Base-by-base conservation (phyloP, 2,888 invertebrate species). In the Petrolisthes manimaculis region DNA sequence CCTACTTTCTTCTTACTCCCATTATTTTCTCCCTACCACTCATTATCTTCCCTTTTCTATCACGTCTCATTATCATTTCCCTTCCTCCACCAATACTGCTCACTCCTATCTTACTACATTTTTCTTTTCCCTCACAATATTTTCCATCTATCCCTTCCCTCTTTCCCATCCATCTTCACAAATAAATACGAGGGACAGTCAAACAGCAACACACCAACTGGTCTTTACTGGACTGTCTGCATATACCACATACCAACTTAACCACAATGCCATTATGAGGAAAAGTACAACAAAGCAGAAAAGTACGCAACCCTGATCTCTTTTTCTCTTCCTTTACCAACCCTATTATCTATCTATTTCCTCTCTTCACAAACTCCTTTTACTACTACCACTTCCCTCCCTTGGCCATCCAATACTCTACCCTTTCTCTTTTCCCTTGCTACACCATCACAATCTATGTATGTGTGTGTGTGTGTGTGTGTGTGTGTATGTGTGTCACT, bases 131-230 rank as follows among this genome's bases (percentile, higher is more conserved):
- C 83, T 83, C 74, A 74, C 87, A 78, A 5, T 78, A 53, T 55
- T 53, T 86, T 53, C 56, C 83, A 54, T 24, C 18, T 24, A 54
- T 75, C 79, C 71, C 82, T 78, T 82, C 21, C 83, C 79, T 21
- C 69, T 69, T 91, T 12, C 88, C 79, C 84, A 82, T 87, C 84
- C 84, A 37, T 37, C 37, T 37, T 37, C 37, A 37, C 2, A 37
- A 37, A 37, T 0, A 37, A 37, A 37, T 37, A 37, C 37, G 37
- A 37, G 37, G 37, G 37, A 37, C 37, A 37, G 37, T 37, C 37
- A 37, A 37, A 37, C 37, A 37, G 37, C 37, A 37, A 37, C 37
- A 37, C 37, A 37, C 37, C 37, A 1, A 37, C 37, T 37, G 37
- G 0, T 37, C 37, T 37, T 37, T 37, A 37, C 37, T 37, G 37